Base-by-base conservation (phyloP, 2,888 invertebrate genomes). In the Drosophila niveifrons region DNA sequence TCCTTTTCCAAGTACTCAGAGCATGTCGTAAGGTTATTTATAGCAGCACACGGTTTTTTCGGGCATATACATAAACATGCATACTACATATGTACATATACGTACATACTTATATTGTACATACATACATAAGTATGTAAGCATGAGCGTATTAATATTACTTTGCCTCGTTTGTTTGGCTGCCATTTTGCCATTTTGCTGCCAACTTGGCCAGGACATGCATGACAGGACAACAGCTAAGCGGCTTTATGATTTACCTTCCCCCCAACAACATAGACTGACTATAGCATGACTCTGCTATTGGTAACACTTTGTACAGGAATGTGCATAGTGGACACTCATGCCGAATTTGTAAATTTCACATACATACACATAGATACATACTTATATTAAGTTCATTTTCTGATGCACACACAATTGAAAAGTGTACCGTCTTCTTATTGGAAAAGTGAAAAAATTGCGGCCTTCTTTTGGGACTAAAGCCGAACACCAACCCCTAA, bases 21-120 rank as follows among this genome's bases (percentile, higher is more conserved):
- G 66, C 70, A 71, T 77, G 86, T 80, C 66, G 46, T 86, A 57
- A 80, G 83, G 80, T 80, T 83, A 83, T 83, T 83, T 83, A 88
- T 83, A 83, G 88, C 71, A 72, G 78, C 78, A 88, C 66, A 47
- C 11, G 11, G 28, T 36, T 88, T 83, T 82, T 80, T 74, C 9
- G 61, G 80, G 78, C 80, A 72, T 66, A 72, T 74, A 66, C 39
- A 44, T 44, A 44, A 10, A 18, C 15, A 44, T 13, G 13, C 13
- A 44, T 8, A 18, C 15, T 36, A 44, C 18, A 18, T 4, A 44
- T 8, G 10, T 18, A 44, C 18, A 41, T 39, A 39, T 10, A 7
- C 13, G 9, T 43, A 43, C 17, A 43, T n/a, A n/a, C n/a, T n/a
- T n/a, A n/a, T n/a, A n/a, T 23, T 8, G 3, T 11, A 44, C 18